Conservation (phyloP, 2,888 invertebrate genomes). For the Exephanes ischioxanthus region DNA sequence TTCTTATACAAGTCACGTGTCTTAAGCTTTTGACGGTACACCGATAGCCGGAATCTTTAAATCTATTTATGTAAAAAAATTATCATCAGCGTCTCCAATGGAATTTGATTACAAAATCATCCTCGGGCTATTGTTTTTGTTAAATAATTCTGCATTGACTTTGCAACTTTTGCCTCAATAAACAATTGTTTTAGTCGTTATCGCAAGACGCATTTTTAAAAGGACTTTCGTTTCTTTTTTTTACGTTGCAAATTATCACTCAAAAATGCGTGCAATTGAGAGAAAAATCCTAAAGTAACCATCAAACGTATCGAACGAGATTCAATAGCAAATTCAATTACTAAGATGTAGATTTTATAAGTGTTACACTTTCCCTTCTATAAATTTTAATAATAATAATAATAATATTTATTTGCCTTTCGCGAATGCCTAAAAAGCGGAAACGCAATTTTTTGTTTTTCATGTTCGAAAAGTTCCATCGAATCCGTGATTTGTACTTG, state of each 20-base stretch:
- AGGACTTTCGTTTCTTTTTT: neutral
- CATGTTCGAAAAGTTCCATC: neutral
- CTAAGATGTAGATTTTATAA: no score
- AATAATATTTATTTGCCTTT: neutral
- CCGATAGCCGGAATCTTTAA: neutral
- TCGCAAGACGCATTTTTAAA: no score
- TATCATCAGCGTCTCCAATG: neutral
- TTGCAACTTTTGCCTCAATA: neutral
- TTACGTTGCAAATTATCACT: neutral
- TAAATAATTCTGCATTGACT: neutral
- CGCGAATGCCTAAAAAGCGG: neutral
- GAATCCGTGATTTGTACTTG: neutral
- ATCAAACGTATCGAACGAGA: neutral
- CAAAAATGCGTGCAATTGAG: neutral
- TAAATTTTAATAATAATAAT: no score
- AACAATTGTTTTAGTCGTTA: no score
- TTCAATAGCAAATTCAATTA: neutral
- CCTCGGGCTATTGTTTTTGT: neutral
- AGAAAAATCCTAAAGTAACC: neutral
- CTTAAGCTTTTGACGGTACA: neutral
- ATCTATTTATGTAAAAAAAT: neutral
- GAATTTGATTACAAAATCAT: neutral
- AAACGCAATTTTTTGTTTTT: neutral
- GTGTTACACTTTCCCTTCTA: no score
- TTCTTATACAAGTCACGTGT: no score